Evolutionary conservation across 1,140 invertebrate genomes (phyloP), one percentile per base, ranked within the genome.

Genomic region (Drosophila orena): DNA sequence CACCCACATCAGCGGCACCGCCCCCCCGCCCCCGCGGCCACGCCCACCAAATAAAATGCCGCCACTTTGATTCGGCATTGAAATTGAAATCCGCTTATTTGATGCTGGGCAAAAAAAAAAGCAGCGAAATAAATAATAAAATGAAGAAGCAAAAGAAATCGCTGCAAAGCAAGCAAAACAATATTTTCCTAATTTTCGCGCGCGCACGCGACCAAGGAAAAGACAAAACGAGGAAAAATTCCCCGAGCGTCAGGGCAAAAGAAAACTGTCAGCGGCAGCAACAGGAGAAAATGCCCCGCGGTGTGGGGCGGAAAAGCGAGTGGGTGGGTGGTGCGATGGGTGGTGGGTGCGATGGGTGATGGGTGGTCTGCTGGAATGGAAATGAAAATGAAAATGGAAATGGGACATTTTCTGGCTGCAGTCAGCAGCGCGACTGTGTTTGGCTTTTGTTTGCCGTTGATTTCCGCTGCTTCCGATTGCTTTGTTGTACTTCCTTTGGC

Each of bases 131-230:
- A 65, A 66, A 37, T 46, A 37, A 46, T 50, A 43, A 47, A 65
- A 65, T 17, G 38, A 35, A n/a, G 17, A 6, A 37, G 5, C 35
- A 43, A 43, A 50, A 15, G 15, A 27, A 52, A 34, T 27, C 11
- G 24, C 4, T 37, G 54, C 58, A 81, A 80, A 74, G 54, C 54
- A 78, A 81, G 66, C 68, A 86, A 81, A 77, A 86, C 77, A 86
- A 86, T 85, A 86, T 86, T 86, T 86, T 86, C 83, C 83, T 86
- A 86, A 86, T 86, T 86, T 86, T 85, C 78, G 68, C 73, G 77
- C 75, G 70, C 68, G 81, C 81, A 85, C 81, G 81, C 81, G 81
- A 86, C 81, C 70, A 65, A 75, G 86, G 52, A 60, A 79, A 79
- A 65, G 44, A 60, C 57, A 75, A 71, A 69, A 69, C 64, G 55